These are phyloP conservation scores for Sphaeridia pumilis DNA, from an alignment of 2,888 invertebrate species.

Conservation along the genomic window DNA sequence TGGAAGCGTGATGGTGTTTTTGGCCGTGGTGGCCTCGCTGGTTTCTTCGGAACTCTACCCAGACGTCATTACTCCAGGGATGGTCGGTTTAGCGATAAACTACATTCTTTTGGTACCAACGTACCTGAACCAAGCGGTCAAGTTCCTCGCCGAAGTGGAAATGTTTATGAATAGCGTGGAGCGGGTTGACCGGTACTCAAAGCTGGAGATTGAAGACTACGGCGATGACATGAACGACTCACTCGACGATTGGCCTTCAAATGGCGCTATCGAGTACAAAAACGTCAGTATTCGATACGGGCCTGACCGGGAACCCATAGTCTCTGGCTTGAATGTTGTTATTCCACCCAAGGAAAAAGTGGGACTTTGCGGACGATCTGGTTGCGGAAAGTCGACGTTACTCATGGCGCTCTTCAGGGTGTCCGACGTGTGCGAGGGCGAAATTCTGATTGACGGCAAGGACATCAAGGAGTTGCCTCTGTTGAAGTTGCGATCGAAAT, in stretches of 20 bases:
- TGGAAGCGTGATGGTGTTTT: conserved; percentile 64
- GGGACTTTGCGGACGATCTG: conserved; percentile 58
- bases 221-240: conserved; percentile 34
- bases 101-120: conserved; percentile 70
- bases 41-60: conserved; percentile 44
- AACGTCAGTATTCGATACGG: conserved; percentile 60
- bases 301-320: conserved; percentile 50
- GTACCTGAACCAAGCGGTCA: conserved; percentile 74
- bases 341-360: conserved; percentile 63
- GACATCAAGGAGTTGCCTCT: conserved; percentile 54
- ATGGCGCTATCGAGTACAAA: conserved; percentile 38
- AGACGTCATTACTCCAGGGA: conserved; percentile 51
- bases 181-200: conserved; percentile 50
- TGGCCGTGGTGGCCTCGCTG: conserved; percentile 56
- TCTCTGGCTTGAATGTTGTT: conserved; percentile 52
- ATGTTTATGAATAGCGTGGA: conserved; percentile 71
- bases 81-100: conserved; percentile 66
- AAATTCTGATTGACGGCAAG: conserved; percentile 57
- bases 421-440: conserved; percentile 53
- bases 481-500: conserved; percentile 54
- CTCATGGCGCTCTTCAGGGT: conserved; percentile 61
- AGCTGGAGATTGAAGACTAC: conserved; percentile 49
- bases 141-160: conserved; percentile 68
- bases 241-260: conserved; percentile 15
- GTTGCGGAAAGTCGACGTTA: conserved; percentile 69